phyloP scores from a whole-genome alignment of 2,113 vertebrate species.

The Corvus cornix region DNA sequence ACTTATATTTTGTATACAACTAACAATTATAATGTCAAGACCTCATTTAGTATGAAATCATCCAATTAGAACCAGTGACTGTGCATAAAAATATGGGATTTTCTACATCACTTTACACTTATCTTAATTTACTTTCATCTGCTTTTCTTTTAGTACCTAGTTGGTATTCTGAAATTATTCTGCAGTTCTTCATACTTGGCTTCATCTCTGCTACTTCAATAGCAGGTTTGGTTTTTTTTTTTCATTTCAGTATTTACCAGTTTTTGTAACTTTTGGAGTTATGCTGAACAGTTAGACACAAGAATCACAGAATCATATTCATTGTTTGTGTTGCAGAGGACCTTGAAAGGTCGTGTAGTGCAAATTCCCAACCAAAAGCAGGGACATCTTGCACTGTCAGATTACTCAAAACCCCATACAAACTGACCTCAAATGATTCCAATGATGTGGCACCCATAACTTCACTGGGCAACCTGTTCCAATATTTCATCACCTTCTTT shows the following conservation, averaged over 20 bases:
- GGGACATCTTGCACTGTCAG: background rate
- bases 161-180: background rate
- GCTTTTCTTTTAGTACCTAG: background rate
- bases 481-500: background rate
- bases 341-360: background rate
- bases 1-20: background rate
- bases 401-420: background rate
- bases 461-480: background rate
- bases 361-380: rapidly evolving
- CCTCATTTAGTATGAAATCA: background rate
- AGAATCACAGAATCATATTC: background rate
- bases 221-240: background rate
- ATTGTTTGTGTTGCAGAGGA: background rate
- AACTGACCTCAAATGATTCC: background rate
- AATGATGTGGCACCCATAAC: background rate
- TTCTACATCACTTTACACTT: background rate
- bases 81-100: background rate
- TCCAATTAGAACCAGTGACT: background rate
- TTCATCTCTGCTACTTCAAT: background rate
- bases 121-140: background rate
- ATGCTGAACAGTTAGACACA: background rate
- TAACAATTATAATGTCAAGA: background rate
- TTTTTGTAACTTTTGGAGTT: background rate
- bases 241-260: background rate
- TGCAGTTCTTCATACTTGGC: background rate